A percentile compares a stretch with the other conserved stretches of the same genome.
These are phyloP conservation scores for Pteropus alecto DNA, from an alignment of 2,113 vertebrate species.

Conservation along the genomic window DNA sequence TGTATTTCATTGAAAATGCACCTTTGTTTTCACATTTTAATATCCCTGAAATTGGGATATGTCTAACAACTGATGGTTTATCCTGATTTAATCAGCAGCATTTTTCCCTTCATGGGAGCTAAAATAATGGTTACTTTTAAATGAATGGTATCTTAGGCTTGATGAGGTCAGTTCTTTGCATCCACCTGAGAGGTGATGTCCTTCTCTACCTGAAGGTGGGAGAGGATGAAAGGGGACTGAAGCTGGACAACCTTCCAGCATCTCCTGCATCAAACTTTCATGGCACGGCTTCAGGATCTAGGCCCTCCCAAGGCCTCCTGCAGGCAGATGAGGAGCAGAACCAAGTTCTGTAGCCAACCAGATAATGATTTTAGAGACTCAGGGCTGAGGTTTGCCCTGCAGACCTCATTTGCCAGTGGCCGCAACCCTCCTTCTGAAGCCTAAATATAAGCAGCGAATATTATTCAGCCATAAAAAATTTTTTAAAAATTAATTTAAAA, in stretches of 20 bases:
- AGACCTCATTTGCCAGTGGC: not conserved
- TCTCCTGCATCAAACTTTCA: not conserved
- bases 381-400: not conserved
- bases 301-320: not conserved
- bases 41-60: not conserved
- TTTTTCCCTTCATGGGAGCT: not conserved
- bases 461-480: not conserved
- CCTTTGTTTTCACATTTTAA: not conserved
- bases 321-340: not conserved
- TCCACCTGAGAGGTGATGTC: not conserved
- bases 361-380: constrained; percentile 36
- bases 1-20: not conserved
- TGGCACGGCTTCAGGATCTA: accelerated
- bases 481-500: not conserved
- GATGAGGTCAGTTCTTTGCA: not conserved
- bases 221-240: not conserved
- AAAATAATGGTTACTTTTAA: not conserved
- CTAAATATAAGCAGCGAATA: not conserved
- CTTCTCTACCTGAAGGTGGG: not conserved
- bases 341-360: not conserved
- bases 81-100: not conserved
- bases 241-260: not conserved
- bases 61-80: not conserved
- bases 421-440: not conserved
- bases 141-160: not conserved